Percentiles rank a stretch among this genome's conserved stretches.
Evolutionary conservation across 1,140 invertebrate genomes (phyloP).

Genomic region (Limonius californicus): DNA sequence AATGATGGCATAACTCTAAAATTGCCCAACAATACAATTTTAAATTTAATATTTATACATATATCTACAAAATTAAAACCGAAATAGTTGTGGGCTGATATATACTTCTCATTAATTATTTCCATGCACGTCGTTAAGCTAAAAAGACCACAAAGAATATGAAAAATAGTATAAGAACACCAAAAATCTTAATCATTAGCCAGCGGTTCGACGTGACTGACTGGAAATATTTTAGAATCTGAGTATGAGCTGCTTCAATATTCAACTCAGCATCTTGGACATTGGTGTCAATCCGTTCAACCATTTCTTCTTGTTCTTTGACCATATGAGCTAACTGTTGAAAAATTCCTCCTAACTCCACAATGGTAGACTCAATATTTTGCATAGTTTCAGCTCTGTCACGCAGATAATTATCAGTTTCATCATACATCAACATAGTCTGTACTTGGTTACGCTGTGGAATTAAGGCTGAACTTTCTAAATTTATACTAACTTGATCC

Average conservation of each 20-base stretch:
- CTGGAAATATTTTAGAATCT: constrained; percentile 98
- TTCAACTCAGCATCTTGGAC: constrained; percentile 94
- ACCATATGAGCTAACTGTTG: constrained; percentile 98
- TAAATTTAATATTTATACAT: not conserved
- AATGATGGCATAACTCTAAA: no score
- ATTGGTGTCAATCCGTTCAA: constrained; percentile 96
- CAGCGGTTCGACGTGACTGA: constrained; percentile 96
- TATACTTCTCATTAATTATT: not conserved
- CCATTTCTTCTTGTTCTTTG: constrained; percentile 98
- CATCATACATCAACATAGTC: constrained; percentile 74
- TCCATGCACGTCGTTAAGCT: constrained; percentile 53
- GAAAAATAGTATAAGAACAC: constrained; percentile 97
- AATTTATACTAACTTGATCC: constrained; percentile 73
- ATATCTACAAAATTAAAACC: constrained; percentile 2
- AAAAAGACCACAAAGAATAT: constrained; percentile 97
- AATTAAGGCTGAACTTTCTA: constrained; percentile 53
- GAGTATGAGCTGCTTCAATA: constrained; percentile 94
- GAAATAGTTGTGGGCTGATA: not conserved
- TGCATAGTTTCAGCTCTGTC: constrained; percentile 97
- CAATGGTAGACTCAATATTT: constrained; percentile 98
- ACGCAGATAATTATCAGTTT: constrained; percentile 85
- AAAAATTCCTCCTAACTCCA: constrained; percentile 98
- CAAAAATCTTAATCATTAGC: constrained; percentile 99
- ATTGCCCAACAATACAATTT: not conserved
- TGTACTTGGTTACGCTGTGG: constrained; percentile 51